Conservation (phyloP, 92 coral and sea anemone genomes). For the Parazoanthus atlanticus region DNA sequence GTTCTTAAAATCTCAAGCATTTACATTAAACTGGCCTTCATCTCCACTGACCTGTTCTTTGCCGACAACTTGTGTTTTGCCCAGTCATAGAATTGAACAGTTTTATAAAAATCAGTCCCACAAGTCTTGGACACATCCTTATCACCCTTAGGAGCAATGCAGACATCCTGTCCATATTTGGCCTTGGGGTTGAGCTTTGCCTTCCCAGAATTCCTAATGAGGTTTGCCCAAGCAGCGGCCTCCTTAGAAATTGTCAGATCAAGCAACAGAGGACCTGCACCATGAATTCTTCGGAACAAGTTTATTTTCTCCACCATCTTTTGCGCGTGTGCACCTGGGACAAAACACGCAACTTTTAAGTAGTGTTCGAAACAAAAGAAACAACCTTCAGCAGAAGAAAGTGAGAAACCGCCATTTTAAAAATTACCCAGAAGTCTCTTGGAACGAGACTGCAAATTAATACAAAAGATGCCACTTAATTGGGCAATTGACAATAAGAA, state of each 20-base stretch:
- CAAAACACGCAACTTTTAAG: neutral
- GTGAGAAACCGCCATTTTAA: too few species aligned
- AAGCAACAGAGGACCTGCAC: constrained; percentile 52
- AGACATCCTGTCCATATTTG: constrained; percentile 58
- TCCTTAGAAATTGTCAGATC: constrained; percentile 50
- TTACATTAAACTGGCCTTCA: too few species aligned
- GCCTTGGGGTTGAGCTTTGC: constrained; percentile 50
- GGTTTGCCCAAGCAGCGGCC: constrained; percentile 70
- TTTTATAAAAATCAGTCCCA: constrained; percentile 22
- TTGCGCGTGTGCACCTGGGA: constrained; percentile 9
- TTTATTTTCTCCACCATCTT: constrained; percentile 40
- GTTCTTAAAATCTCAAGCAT: neutral
- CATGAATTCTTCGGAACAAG: constrained; percentile 60
- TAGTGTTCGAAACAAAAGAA: neutral
- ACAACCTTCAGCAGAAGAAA: neutral
- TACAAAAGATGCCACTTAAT: too few species aligned
- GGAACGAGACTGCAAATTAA: too few species aligned
- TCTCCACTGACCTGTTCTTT: constrained; percentile 40
- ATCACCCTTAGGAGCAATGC: constrained; percentile 45
- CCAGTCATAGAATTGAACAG: constrained; percentile 62
- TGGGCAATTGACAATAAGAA: too few species aligned
- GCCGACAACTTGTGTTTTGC: constrained; percentile 49
- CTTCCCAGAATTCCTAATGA: constrained; percentile 48
- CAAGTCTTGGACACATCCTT: constrained; percentile 51
- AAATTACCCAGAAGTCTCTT: too few species aligned